Evolutionary conservation across 2,797 vertebrate species (phyloP).

Genomic region (Peromyscus aztecus): DNA sequence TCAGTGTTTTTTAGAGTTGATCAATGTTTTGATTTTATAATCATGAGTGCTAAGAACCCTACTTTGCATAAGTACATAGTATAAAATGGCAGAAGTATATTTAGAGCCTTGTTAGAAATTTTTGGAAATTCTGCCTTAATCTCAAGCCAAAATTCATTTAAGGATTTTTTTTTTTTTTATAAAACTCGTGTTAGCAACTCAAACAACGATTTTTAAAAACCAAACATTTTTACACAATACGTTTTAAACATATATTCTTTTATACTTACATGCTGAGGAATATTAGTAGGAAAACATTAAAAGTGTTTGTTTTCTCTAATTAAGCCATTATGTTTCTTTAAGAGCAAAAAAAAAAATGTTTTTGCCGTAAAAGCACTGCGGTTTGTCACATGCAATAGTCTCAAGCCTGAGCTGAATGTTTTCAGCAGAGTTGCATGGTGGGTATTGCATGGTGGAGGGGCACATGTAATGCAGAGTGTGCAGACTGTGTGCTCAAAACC

Average conservation of each 20-base stretch:
- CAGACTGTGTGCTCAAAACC: neutral
- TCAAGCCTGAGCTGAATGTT: neutral
- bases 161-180: neutral
- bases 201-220: neutral
- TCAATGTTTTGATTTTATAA: conserved; percentile 30
- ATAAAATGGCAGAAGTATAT: neutral
- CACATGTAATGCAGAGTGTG: neutral
- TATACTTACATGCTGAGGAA: neutral
- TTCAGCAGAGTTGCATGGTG: too few relatives aligned
- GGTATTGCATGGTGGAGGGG: neutral
- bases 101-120: neutral
- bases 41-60: neutral
- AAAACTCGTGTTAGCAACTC: neutral
- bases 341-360: neutral
- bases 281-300: neutral
- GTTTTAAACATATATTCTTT: neutral
- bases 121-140: conserved; percentile 9
- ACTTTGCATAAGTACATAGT: conserved; percentile 19
- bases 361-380: neutral
- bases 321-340: neutral
- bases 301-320: neutral
- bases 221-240: neutral
- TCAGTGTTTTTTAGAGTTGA: neutral
- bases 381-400: neutral
- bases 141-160: conserved; percentile 10